These are phyloP conservation scores for Trematomus bernacchii DNA, from an alignment of 2,797 vertebrate species.

Conservation along the genomic window DNA sequence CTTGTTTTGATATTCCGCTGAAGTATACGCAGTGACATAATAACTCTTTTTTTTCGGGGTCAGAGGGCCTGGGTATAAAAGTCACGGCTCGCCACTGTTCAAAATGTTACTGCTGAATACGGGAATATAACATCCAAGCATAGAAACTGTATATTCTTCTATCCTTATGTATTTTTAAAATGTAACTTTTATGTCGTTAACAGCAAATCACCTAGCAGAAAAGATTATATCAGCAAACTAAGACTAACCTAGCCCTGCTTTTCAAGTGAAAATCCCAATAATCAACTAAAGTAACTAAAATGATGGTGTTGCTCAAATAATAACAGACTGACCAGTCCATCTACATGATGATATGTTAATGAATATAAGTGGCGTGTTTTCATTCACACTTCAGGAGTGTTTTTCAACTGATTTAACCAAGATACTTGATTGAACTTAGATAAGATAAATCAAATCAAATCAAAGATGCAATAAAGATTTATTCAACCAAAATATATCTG, in stretches of 20 bases:
- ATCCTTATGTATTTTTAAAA: not conserved
- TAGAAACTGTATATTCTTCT: not conserved
- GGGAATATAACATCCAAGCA: not conserved
- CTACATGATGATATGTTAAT: not conserved
- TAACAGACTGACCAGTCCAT: constrained; percentile 1
- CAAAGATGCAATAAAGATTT: constrained; percentile 16
- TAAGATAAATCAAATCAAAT: constrained; percentile 33
- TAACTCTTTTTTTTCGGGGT: too few species aligned
- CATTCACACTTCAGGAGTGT: constrained; percentile 14
- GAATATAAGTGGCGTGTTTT: not conserved
- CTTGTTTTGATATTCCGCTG: too few species aligned
- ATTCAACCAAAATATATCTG: constrained; percentile 34
- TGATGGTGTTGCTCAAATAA: not conserved
- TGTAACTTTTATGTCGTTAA: not conserved
- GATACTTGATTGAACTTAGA: constrained; percentile 34
- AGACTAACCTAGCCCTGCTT: not conserved
- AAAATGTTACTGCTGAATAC: not conserved
- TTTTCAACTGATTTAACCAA: constrained; percentile 40
- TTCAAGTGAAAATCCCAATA: not conserved
- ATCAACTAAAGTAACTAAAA: not conserved
- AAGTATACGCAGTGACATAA: too few species aligned
- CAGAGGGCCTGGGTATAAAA: too few species aligned
- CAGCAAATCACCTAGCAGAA: not conserved
- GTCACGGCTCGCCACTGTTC: too few species aligned
- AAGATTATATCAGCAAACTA: not conserved